These are phyloP conservation scores for Agonopterix alstromeriana DNA, from an alignment of 2,888 invertebrate genomes.

Conservation along the genomic window DNA sequence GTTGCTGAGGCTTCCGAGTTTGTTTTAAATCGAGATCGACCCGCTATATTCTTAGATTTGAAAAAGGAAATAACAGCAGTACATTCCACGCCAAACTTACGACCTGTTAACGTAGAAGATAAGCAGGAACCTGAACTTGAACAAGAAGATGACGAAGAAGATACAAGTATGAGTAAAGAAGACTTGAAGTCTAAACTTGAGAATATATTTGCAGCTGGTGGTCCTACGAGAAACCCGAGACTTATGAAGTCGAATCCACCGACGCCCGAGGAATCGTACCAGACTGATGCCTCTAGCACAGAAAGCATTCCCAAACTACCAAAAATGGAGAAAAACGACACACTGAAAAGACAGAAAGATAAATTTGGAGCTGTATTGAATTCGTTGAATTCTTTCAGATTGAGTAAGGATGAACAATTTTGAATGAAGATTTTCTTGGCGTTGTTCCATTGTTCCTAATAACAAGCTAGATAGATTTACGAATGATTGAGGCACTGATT, in stretches of 20 bases:
- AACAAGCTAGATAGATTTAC: too few relatives aligned
- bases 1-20: conserved; percentile 34
- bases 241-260: conserved; percentile 55
- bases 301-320: conserved; percentile 53
- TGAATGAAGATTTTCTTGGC: conserved; percentile 13
- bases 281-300: conserved; percentile 44
- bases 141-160: conserved; percentile 28
- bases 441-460: too few relatives aligned
- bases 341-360: conserved; percentile 59
- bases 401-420: conserved; percentile 52
- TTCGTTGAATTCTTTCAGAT: conserved; percentile 45
- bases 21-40: conserved; percentile 29
- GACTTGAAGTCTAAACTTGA: conserved; percentile 64
- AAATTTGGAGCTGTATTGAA: conserved; percentile 61
- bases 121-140: conserved; percentile 18
- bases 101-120: conserved; percentile 34
- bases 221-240: conserved; percentile 46
- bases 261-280: conserved; percentile 53
- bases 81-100: conserved; percentile 36
- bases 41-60: conserved; percentile 44
- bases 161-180: conserved; percentile 43
- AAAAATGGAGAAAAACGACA: conserved; percentile 64
- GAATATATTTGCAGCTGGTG: conserved; percentile 53
- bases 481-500: too few relatives aligned
- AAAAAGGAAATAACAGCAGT: conserved; percentile 52